Base-by-base conservation (phyloP, 2,888 invertebrate species). In the Acleris literana region DNA sequence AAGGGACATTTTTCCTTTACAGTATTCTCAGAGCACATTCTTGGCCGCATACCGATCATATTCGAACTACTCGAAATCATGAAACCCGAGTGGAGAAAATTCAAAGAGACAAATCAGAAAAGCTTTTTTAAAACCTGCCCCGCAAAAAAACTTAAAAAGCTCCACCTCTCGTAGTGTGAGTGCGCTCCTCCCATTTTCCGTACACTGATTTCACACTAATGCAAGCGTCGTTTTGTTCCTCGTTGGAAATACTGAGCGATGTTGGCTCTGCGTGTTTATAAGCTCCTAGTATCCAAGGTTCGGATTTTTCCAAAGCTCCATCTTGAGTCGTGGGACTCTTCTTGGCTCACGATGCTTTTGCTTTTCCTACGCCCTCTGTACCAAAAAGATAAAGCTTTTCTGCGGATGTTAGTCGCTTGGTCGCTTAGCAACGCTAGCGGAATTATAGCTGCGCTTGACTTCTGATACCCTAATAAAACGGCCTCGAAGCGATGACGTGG, bases 31-130 rank as follows among this genome's bases (percentile, higher is more conserved):
- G 7, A 70, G 69, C 66, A 69, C 74, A 72, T 54, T 51, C 58
- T 55, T 43, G 18, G 39, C 73, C 63, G 72, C 83, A 86, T 90
- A 76, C 86, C 86, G 62, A 72, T 68, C 82, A 90, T 92, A 84
- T 81, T 76, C 74, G 46, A 84, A 73, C 84, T 80, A 60, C 77
- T 79, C 13, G 59, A 48, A 53, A 75, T 76, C 74, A 77, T 93
- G 85, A 20, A 75, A 52, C 75, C 91, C 88, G 84, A 76, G 84
- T 90, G 69, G 61, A 84, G 83, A 90, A 91, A 92, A 91, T 93
- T 93, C 90, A 92, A 90, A 88, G 78, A 78, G 82, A 81, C 85
- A 83, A 87, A 85, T 85, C 85, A 85, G 86, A 83, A 87, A 86
- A 83, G 83, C 84, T 86, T 91, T 90, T 90, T 90, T 88, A 87